Evolutionary conservation across 2,797 vertebrate genomes (phyloP).

Genomic region (Carcharodon carcharias): DNA sequence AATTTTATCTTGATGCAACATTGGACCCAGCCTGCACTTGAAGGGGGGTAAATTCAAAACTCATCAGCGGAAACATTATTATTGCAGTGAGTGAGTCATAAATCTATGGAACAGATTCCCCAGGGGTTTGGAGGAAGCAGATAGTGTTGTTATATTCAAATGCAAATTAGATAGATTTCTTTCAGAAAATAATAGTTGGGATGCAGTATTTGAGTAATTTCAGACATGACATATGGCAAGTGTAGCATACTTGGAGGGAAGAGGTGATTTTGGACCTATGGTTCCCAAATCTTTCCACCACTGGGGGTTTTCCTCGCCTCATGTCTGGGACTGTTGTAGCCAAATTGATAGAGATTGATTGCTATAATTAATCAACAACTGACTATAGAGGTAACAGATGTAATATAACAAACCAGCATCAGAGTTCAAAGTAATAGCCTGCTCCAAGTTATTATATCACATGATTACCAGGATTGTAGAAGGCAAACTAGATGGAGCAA

Average conservation of each 20-base stretch:
- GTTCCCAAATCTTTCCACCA: neutral
- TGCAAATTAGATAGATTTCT: neutral
- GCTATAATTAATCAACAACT: slow-evolving; percentile 13
- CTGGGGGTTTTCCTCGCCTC: neutral
- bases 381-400: neutral
- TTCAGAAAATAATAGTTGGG: neutral
- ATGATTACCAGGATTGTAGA: neutral
- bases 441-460: neutral
- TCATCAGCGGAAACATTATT: neutral
- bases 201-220: neutral
- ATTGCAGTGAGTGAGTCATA: neutral
- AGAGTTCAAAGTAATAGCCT: neutral
- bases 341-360: neutral
- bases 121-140: neutral
- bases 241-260: neutral
- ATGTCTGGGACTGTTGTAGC: neutral
- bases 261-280: neutral
- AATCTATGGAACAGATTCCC: neutral
- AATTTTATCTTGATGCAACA: neutral
- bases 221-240: neutral
- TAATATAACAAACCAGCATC: neutral
- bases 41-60: neutral
- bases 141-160: neutral
- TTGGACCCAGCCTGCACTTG: neutral
- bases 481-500: neutral